phyloP scores from a whole-genome alignment of 1,140 invertebrate species.

The Musca domestica region DNA sequence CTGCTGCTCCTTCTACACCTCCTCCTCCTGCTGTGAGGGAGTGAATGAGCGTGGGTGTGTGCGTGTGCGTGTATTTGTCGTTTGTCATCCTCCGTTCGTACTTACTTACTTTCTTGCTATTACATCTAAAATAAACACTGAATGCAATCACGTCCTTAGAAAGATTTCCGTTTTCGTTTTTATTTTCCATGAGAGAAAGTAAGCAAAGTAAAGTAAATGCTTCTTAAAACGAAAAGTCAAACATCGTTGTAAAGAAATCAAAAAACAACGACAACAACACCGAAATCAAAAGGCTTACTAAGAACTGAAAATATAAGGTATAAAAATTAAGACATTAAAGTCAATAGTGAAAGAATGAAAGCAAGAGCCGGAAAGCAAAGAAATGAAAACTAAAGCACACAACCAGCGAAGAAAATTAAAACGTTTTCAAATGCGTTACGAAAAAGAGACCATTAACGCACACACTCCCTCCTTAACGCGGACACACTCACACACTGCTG shows the following conservation, averaged over 20 bases:
- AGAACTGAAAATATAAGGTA: background rate
- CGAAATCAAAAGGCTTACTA: too few relatives aligned
- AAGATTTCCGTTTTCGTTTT: slow-evolving; percentile 4
- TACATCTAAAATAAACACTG: background rate
- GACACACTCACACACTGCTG: background rate
- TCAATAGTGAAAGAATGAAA: background rate
- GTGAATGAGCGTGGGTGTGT: too few relatives aligned
- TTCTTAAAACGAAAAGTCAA: too few relatives aligned
- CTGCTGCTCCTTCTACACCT: too few relatives aligned
- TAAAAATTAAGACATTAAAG: slow-evolving; percentile 17
- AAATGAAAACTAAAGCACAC: background rate
- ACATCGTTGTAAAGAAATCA: too few relatives aligned
- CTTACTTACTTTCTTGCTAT: too few relatives aligned
- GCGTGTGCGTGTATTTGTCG: too few relatives aligned
- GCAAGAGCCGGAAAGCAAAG: background rate
- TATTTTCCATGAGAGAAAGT: too few relatives aligned
- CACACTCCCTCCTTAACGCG: background rate
- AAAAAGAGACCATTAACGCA: background rate
- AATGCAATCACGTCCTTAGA: slow-evolving; percentile 5
- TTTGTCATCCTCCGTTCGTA: too few relatives aligned
- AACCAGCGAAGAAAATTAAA: slow-evolving; percentile 5
- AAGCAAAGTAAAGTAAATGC: too few relatives aligned
- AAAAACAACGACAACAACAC: too few relatives aligned
- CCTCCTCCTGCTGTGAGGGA: too few relatives aligned
- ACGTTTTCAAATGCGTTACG: slow-evolving; percentile 7